phyloP scores from a whole-genome alignment of 2,113 vertebrate genomes.

The Chauna torquata region DNA sequence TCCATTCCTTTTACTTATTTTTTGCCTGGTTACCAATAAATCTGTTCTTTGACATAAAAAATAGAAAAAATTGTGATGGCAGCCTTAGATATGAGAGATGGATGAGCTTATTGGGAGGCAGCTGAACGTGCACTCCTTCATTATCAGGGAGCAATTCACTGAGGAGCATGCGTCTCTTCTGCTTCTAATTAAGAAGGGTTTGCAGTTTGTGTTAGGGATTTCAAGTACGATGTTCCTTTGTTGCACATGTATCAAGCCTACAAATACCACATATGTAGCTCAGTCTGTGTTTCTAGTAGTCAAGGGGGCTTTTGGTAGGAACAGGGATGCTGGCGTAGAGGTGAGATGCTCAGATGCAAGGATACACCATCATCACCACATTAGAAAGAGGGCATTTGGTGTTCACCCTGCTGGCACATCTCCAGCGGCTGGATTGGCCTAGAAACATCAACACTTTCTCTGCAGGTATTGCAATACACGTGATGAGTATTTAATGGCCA shows the following conservation, averaged over 20 bases:
- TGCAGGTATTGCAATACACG: neutral
- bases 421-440: neutral
- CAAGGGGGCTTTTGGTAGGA: neutral
- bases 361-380: neutral
- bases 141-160: neutral
- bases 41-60: slow-evolving; percentile 4
- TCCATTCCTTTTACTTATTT: slow-evolving; percentile 12
- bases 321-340: neutral
- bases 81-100: neutral
- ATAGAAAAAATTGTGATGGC: neutral
- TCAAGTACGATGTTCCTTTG: neutral
- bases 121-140: neutral
- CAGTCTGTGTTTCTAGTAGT: neutral
- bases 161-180: neutral
- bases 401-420: neutral
- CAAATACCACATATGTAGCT: neutral
- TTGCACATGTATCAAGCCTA: neutral
- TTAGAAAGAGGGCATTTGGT: neutral
- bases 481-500: neutral
- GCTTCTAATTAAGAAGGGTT: neutral
- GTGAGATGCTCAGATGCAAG: neutral
- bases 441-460: neutral
- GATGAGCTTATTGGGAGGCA: neutral
- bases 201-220: neutral
- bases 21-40: slow-evolving; percentile 38